Base-by-base conservation (phyloP, 1,140 invertebrate species). In the Hypothenemus hampei region DNA sequence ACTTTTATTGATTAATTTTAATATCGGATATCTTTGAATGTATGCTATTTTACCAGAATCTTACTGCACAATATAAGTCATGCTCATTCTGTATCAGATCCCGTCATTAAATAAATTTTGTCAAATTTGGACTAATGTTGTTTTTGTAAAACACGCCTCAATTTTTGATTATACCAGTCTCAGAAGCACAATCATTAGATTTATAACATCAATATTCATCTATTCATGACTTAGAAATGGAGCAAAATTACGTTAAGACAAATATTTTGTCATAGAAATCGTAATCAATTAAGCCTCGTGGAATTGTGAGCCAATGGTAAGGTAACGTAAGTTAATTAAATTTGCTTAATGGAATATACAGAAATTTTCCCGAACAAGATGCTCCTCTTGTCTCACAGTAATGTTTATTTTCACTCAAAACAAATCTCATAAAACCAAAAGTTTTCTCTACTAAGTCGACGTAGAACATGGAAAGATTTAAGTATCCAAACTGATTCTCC, bases 351-450 rank as follows among this genome's bases (percentile, higher is more conserved):
- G 35, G 35, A 37, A 37, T 16, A 16, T 16, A 37, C 35, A 15
- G n/a, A 37, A 37, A 43, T 43, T 43, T 43, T 20, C 40, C 3
- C 22, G 3, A 43, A 10, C 22, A 11, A 43, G 20, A 43, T 43
- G 11, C 8, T 43, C 35, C 35, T 43, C 18, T 43, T 43, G 40
- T 3, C 3, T 43, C 40, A 22, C 20, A n/a, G 11, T 43, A 43
- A 43, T 43, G 22, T 23, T 43, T 43, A 43, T 43, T 43, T 43
- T 43, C 40, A 43, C 40, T 43, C 20, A 43, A 43, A 43, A 23
- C 40, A 43, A 43, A 43, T 43, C 40, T 43, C 40, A 23, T 43
- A 21, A 43, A 43, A 43, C 40, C 40, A 43, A 18, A 43, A 43
- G 40, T 43, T 43, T 43, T 18, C 18, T 3, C 22, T 19, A 21